phyloP scores from a whole-genome alignment of 2,113 vertebrate species.

The Microcebus lehilahytsara region DNA sequence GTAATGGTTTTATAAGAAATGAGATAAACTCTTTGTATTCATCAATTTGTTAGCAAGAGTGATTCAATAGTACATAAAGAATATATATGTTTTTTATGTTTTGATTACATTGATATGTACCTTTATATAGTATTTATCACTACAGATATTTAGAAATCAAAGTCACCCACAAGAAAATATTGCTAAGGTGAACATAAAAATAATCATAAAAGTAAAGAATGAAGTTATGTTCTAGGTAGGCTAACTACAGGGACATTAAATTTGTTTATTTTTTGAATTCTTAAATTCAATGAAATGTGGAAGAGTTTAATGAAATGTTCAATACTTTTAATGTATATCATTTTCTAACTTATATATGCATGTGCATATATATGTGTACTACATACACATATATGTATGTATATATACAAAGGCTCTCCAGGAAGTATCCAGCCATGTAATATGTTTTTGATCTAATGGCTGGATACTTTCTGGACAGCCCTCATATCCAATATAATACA shows the following conservation, averaged over 20 bases:
- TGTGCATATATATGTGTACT: neutral
- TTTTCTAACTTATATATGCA: neutral
- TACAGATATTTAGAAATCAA: constrained; percentile 38
- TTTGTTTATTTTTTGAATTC: neutral
- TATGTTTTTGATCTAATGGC: too few relatives aligned
- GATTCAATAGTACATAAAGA: neutral
- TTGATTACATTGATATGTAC: neutral
- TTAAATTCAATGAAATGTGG: neutral
- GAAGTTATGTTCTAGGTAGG: neutral
- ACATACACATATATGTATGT: neutral
- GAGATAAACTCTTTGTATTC: constrained; percentile 16
- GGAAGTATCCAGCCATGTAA: too few relatives aligned
- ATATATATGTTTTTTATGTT: neutral
- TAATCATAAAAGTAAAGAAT: constrained; percentile 30
- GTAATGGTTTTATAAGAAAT: constrained; percentile 15
- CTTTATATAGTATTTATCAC: neutral
- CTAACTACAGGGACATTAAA: neutral
- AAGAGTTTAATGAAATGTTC: neutral
- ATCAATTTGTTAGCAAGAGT: constrained; percentile 6
- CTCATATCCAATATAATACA: too few relatives aligned
- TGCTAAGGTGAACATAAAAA: constrained; percentile 9
- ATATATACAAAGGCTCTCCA: neutral
- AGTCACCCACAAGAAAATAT: constrained; percentile 36
- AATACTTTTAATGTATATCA: neutral
- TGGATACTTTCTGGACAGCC: too few relatives aligned